phyloP scores from a whole-genome alignment of 2,888 invertebrate species.

The Dicyrtoma fusca region DNA sequence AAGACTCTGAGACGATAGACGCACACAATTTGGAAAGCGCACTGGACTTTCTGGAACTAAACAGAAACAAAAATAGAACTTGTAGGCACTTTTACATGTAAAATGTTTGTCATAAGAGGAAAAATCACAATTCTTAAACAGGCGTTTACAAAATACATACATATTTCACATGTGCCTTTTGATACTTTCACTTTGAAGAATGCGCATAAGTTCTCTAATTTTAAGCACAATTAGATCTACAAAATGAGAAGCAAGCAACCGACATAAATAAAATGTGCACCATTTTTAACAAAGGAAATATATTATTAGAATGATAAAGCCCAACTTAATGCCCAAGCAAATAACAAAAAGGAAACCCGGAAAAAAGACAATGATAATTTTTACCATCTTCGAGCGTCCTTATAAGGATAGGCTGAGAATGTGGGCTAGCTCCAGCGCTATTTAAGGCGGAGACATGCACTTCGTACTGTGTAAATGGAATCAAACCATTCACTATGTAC shows the following conservation, averaged over 20 bases:
- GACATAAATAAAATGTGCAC: no score
- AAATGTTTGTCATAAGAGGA: no score
- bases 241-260: no score
- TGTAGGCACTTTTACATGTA: no score
- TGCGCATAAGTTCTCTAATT: no score
- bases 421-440: slow-evolving; percentile 51
- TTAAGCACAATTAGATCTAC: no score
- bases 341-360: no score
- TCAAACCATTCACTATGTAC: slow-evolving; percentile 46
- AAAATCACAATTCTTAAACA: no score
- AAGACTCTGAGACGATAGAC: slow-evolving; percentile 53
- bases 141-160: not conserved
- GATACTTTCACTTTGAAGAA: no score
- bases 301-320: no score
- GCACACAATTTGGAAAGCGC: slow-evolving; percentile 46
- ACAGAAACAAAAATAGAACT: slow-evolving; percentile 17
- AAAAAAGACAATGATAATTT: not conserved
- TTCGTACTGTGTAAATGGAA: slow-evolving; percentile 53
- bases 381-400: slow-evolving; percentile 52
- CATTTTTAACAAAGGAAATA: no score
- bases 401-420: slow-evolving; percentile 43
- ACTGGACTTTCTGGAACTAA: slow-evolving; percentile 50
- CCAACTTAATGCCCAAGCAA: no score
- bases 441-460: slow-evolving; percentile 49
- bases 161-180: not conserved